phyloP scores from a whole-genome alignment of 2,113 vertebrate species.

The Heliornis fulica region DNA sequence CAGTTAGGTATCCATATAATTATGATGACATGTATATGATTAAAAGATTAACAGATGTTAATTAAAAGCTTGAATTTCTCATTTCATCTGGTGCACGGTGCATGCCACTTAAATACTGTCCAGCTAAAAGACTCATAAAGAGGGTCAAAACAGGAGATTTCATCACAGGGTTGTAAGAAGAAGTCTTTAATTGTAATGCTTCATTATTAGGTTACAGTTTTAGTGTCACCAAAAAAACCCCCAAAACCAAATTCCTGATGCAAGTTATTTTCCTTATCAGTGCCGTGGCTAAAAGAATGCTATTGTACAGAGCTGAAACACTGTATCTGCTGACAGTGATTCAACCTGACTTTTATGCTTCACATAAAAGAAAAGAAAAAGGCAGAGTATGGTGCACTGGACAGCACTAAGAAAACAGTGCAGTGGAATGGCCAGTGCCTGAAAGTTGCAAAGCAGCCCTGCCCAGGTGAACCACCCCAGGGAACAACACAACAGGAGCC shows the following conservation, averaged over 20 bases:
- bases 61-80: background rate
- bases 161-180: background rate
- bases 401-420: background rate
- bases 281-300: background rate
- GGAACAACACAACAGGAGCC: background rate
- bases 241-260: background rate
- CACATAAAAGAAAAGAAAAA: background rate
- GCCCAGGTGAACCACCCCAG: background rate
- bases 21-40: background rate
- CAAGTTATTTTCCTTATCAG: background rate
- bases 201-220: background rate
- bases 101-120: background rate
- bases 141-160: background rate
- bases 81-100: background rate
- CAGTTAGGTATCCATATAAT: background rate
- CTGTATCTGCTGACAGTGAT: background rate
- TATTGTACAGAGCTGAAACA: background rate
- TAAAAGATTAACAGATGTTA: background rate
- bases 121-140: background rate
- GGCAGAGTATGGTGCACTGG: background rate
- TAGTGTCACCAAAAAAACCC: background rate
- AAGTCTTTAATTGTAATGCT: background rate
- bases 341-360: background rate
- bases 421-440: background rate
- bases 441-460: background rate